A percentile compares a stretch with the other conserved stretches of the same genome.
These are phyloP conservation scores for Oncorhynchus gorbuscha DNA, from an alignment of 2,113 vertebrate genomes.

Conservation along the genomic window DNA sequence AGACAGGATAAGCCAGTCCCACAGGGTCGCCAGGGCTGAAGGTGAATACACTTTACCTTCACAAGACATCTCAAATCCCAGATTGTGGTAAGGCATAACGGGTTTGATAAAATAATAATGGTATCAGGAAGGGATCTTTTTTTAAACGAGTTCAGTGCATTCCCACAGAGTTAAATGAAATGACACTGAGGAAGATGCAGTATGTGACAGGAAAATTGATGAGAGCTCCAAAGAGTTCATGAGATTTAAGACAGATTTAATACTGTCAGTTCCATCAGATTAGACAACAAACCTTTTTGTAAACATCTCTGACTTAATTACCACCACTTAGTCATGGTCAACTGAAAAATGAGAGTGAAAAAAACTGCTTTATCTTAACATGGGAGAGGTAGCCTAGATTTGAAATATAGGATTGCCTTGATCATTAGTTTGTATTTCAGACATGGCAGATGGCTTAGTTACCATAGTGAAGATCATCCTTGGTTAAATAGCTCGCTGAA, in stretches of 20 bases:
- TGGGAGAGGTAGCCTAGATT: neutral
- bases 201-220: neutral
- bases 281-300: neutral
- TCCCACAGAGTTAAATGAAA: slow-evolving; percentile 14
- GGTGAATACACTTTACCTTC: slow-evolving; percentile 4
- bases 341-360: neutral
- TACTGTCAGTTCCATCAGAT: neutral
- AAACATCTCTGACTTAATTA: too few relatives aligned
- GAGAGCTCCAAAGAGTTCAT: neutral
- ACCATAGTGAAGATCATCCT: neutral
- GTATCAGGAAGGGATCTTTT: too few relatives aligned
- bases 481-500: neutral
- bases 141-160: neutral
- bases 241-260: slow-evolving; percentile 1
- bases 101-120: neutral
- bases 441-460: neutral
- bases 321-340: neutral
- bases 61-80: slow-evolving; percentile 7
- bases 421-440: neutral
- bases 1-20: slow-evolving; percentile 26
- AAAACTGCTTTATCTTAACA: neutral
- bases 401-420: neutral
- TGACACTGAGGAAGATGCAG: neutral
- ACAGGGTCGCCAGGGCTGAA: slow-evolving; percentile 26
- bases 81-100: slow-evolving; percentile 18